Base-by-base conservation (phyloP, 2,888 invertebrate genomes). In the Leptinotarsa peninsularis region DNA sequence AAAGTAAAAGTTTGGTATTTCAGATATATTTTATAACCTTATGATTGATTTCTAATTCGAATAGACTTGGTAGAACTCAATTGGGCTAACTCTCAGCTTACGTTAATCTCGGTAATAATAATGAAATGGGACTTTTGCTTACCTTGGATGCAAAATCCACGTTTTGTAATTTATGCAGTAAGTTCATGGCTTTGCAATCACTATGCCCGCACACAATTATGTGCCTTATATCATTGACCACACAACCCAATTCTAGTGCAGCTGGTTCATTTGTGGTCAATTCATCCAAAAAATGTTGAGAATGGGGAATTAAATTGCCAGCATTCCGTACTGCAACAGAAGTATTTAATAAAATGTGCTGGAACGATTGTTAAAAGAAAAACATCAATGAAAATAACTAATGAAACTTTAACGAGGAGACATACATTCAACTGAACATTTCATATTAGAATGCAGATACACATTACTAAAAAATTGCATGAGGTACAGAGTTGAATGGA, bases 141-240 rank as follows among this genome's bases (percentile, higher is more conserved):
- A 92, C 92, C 87, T 91, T 89, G 0, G 93, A 93, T 3, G 95
- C 92, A 87, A 94, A 93, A 85, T 95, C 93, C 80, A 93, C 93
- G 88, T 95, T 94, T 84, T 93, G 93, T 73, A 98, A 88, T 84
- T 94, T 92, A 87, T 96, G 95, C 3, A 98, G 90, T 74, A 97
- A 91, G 90, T 98, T 97, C 94, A 98, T 98, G 4, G 98, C 98
- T 91, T 98, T 98, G 88, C 99, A 99, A 87, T 99, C 98, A 78
- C 98, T 98, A 87, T 99, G 98, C 0, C 99, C 99, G 86, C 98
- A 98, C 4, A 99, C 97, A 79, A 98, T 95, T 58, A 98, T 93
- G 86, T 98, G 97, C 76, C 94, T 91, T 80, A 98, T 96, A 82
- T 96, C 93, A 86, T 98, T 97, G 58, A 96, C 92, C 23, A 98